phyloP scores from a whole-genome alignment of 2,113 vertebrate genomes.

The Eolophus roseicapilla region DNA sequence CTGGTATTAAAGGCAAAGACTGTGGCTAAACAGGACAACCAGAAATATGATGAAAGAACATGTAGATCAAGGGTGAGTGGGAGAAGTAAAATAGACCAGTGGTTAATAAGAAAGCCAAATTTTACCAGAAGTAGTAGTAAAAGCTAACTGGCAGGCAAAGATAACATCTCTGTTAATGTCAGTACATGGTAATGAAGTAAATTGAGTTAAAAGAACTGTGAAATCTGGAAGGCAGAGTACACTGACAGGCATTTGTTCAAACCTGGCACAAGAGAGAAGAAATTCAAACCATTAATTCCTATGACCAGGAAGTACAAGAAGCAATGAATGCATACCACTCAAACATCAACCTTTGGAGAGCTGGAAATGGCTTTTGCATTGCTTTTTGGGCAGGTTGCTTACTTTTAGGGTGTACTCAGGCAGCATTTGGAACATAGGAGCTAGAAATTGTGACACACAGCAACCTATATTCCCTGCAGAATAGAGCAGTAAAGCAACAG shows the following conservation, averaged over 20 bases:
- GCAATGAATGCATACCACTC: not conserved
- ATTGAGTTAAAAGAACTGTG: not conserved
- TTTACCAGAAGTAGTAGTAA: not conserved
- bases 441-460: not conserved
- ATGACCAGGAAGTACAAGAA: not conserved
- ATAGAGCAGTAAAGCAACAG: not conserved
- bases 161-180: not conserved
- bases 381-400: not conserved
- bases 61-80: not conserved
- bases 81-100: not conserved
- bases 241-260: not conserved
- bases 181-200: not conserved
- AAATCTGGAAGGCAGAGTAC: not conserved
- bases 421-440: not conserved
- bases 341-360: not conserved
- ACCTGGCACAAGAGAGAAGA: not conserved
- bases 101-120: not conserved
- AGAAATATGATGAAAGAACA: not conserved
- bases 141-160: not conserved
- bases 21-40: not conserved
- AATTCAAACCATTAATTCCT: not conserved
- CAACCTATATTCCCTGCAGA: not conserved
- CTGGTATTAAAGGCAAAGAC: not conserved
- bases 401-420: not conserved
- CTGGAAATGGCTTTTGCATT: not conserved